Evolutionary conservation across 2,113 vertebrate species (phyloP).

Genomic region (Nesogale talazaci): DNA sequence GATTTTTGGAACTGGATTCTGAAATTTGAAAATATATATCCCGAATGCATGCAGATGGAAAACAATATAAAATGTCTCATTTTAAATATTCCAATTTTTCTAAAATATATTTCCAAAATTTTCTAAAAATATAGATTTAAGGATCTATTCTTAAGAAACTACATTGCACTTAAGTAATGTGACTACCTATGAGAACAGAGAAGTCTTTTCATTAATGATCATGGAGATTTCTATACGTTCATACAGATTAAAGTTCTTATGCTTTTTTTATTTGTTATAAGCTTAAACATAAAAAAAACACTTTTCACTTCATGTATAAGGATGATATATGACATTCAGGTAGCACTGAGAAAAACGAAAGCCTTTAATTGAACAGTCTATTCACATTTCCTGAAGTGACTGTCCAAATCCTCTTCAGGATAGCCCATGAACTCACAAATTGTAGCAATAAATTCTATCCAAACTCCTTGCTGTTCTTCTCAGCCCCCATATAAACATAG

Average conservation of each 20-base stretch:
- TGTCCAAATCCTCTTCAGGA: background rate
- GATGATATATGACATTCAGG: background rate
- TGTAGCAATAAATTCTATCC: background rate
- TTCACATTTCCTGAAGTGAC: background rate
- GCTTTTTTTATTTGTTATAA: background rate
- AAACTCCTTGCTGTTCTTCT: background rate
- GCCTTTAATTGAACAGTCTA: background rate
- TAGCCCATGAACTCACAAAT: background rate
- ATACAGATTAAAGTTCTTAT: background rate
- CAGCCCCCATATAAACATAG: background rate
- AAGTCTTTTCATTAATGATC: background rate
- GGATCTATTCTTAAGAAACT: background rate
- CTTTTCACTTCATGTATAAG: background rate
- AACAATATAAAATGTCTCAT: background rate
- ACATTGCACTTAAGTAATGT: background rate
- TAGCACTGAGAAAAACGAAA: background rate
- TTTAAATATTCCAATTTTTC: background rate
- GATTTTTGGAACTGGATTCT: too few species aligned
- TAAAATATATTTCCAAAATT: background rate
- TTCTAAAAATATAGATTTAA: background rate
- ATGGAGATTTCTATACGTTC: background rate
- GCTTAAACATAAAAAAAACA: too few species aligned
- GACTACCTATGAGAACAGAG: background rate
- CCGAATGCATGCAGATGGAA: background rate
- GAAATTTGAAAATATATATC: too few species aligned